Conservation (phyloP, 2,797 vertebrate species). For the Scyliorhinus canicula region DNA sequence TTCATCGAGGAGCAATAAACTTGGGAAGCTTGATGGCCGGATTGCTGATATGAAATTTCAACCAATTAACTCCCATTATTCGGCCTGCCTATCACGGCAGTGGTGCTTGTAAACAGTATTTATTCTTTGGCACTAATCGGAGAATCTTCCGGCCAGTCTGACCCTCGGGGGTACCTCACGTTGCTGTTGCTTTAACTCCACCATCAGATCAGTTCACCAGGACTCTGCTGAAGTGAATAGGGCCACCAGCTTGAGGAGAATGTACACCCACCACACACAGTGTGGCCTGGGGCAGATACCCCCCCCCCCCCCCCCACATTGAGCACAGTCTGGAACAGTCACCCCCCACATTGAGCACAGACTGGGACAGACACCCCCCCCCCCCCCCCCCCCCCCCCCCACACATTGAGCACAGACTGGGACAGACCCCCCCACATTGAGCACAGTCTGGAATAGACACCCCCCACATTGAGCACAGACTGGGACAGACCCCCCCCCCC, state of each 20-base stretch:
- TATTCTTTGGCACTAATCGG: background rate
- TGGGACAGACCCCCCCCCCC: too few relatives aligned
- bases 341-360: background rate
- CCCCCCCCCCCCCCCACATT: too few relatives aligned
- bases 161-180: too few relatives aligned
- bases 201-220: background rate
- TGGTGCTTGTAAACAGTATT: background rate
- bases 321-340: too few relatives aligned
- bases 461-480: too few relatives aligned
- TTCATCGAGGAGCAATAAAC: background rate
- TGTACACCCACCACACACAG: background rate
- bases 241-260: background rate
- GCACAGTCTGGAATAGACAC: background rate
- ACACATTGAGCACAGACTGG: too few relatives aligned
- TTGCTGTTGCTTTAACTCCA: background rate
- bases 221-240: background rate
- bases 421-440: background rate
- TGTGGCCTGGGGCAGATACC: background rate
- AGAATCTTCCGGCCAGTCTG: background rate
- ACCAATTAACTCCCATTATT: background rate
- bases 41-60: background rate
- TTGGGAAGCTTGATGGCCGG: background rate
- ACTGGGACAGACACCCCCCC: too few relatives aligned
- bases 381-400: too few relatives aligned
- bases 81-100: background rate